A percentile compares a stretch with the other conserved stretches of the same genome.
These are phyloP conservation scores for Champsocephalus gunnari DNA, from an alignment of 2,797 vertebrate species.

Conservation along the genomic window DNA sequence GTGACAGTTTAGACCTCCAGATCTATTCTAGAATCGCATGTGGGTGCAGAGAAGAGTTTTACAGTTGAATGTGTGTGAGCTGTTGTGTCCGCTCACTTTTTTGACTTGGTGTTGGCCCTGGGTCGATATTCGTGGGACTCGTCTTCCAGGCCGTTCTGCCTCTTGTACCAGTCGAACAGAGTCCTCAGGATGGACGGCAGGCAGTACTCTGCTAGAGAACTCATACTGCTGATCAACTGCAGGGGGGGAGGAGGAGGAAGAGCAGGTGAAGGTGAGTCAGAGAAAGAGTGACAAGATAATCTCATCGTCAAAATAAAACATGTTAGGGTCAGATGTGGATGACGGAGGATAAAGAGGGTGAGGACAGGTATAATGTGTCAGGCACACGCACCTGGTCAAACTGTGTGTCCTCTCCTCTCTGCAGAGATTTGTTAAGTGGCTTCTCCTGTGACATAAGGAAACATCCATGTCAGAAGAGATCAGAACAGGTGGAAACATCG, in stretches of 20 bases:
- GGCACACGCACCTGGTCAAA: conserved; percentile 93
- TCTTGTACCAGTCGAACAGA: conserved; percentile 98
- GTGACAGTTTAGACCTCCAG: neutral
- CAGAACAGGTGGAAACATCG: neutral
- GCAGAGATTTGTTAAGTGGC: conserved; percentile 96
- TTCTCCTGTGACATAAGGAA: conserved; percentile 89
- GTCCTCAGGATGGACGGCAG: conserved; percentile 96
- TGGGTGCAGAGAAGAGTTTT: neutral
- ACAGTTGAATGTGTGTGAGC: neutral
- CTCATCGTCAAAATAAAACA: conserved; percentile 9
- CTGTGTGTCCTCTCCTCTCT: conserved; percentile 97
- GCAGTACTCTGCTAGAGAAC: conserved; percentile 97
- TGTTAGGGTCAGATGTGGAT: neutral
- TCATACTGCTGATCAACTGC: conserved; percentile 98
- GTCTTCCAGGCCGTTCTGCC: conserved; percentile 98
- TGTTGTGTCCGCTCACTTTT: conserved; percentile 86
- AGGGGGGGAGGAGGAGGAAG: neutral
- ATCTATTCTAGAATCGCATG: neutral
- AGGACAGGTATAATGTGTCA: neutral
- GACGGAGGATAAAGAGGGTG: neutral
- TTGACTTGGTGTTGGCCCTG: conserved; percentile 97
- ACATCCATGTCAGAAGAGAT: neutral
- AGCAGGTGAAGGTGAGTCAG: neutral
- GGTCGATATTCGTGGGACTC: conserved; percentile 98
- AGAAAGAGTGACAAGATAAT: neutral